Evolutionary conservation across 2,888 invertebrate genomes (phyloP).

Genomic region (Erynnis tages): DNA sequence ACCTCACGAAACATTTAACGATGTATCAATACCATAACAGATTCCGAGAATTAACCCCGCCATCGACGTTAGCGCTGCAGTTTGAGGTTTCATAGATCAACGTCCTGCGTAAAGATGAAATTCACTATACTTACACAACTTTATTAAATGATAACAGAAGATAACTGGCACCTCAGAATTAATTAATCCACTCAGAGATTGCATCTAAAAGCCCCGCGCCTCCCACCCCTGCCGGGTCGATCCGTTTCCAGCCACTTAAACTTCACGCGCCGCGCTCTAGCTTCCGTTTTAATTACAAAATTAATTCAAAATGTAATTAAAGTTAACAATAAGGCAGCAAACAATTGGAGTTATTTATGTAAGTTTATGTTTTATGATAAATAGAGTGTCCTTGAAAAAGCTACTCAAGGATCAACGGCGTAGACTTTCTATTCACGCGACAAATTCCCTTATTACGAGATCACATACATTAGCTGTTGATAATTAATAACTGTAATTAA

Average conservation of each 20-base stretch:
- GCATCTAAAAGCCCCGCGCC: conserved; percentile 68
- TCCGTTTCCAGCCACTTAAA: conserved; percentile 81
- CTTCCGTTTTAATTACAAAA: conserved; percentile 83
- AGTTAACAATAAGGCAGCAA: conserved; percentile 83
- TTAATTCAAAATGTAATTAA: conserved; percentile 83
- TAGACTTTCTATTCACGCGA: conserved; percentile 1
- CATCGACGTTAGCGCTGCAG: conserved; percentile 5
- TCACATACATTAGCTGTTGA: too few species aligned
- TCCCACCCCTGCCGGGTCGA: conserved; percentile 53
- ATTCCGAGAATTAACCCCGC: conserved; percentile 33
- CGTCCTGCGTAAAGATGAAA: conserved; percentile 49
- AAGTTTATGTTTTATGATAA: conserved; percentile 79
- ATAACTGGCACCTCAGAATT: conserved; percentile 81
- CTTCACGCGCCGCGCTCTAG: conserved; percentile 81
- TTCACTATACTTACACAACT: conserved; percentile 70
- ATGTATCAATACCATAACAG: conserved; percentile 57
- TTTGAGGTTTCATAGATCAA: not conserved
- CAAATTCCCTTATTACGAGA: not conserved
- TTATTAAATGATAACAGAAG: conserved; percentile 80
- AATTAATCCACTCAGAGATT: conserved; percentile 82
- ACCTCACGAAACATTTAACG: conserved; percentile 76
- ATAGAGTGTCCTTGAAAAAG: conserved; percentile 49
- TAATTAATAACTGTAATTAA: too few species aligned
- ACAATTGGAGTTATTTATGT: conserved; percentile 83
- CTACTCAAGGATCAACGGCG: not conserved